Evolutionary conservation across 2,113 vertebrate species (phyloP), one percentile per base, ranked within the genome.

Genomic region (Phocoena sinus): DNA sequence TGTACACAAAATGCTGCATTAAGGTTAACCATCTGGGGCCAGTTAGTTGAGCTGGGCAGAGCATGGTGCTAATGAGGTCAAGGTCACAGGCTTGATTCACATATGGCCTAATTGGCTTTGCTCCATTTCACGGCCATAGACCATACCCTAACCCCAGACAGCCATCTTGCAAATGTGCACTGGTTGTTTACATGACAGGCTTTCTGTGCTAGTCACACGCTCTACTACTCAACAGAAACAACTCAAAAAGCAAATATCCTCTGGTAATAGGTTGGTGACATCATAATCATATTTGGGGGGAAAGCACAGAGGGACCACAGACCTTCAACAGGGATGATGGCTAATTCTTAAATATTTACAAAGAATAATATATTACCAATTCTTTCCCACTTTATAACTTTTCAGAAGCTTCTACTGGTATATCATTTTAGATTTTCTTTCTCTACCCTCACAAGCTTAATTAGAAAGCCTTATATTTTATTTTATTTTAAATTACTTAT

Each of bases 51-150:
- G 74, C 86, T 92, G 92, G 94, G 95, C 92, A 95, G 36, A 96
- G 86, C 87, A 96, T 2, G 2, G 97, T 97, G 97, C 98, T 98
- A 98, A 98, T 97, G 98, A 98, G 97, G 97, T 97, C 97, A 98
- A 98, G 97, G 97, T 98, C 98, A 97, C 89, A 97, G 76, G 68
- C 87, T 97, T 97, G 97, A 98, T 96, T 86, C 89, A 93, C 94
- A 97, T 90, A 90, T 71, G 53, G 95, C 97, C 96, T 97, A 98
- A 98, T 98, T 97, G 96, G 95, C 96, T 98, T 95, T 98, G 97
- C 97, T 97, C 96, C 95, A 97, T 97, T 98, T 98, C 97, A 97
- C 0, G 36, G 96, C 95, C 96, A 82, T 63, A 94, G 96, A 98
- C 89, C 90, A 95, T 96, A 91, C 82, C 25, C 79, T 95, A 94